Percentiles rank a stretch among this genome's conserved stretches.
Conservation (phyloP, 1,140 invertebrate genomes). For the Temnothorax curvispinosus region DNA sequence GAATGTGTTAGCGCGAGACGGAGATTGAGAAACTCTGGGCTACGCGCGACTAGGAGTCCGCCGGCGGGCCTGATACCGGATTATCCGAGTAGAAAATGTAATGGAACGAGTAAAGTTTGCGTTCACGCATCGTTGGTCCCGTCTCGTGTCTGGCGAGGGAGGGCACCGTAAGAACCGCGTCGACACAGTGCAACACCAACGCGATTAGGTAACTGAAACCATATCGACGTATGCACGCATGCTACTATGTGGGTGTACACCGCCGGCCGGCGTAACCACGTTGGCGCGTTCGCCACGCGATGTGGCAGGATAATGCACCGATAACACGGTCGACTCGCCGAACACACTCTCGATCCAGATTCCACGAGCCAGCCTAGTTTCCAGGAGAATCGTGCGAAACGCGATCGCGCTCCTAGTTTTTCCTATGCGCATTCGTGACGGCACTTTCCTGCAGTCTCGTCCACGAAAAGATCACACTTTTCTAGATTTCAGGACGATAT, state of each 20-base stretch:
- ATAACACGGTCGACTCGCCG: constrained; percentile 46
- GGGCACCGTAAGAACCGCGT: constrained; percentile 61
- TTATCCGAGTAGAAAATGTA: constrained; percentile 74
- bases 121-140: constrained; percentile 76
- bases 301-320: constrained; percentile 47
- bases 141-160: constrained; percentile 54
- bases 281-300: constrained; percentile 21
- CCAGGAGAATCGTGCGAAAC: constrained; percentile 7
- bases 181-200: constrained; percentile 64
- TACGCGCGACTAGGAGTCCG: constrained; percentile 15
- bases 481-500: neutral
- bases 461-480: neutral
- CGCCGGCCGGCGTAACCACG: constrained; percentile 27
- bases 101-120: constrained; percentile 75
- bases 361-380: constrained; percentile 66
- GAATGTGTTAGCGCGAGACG: constrained; percentile 3
- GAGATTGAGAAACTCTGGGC: constrained; percentile 52
- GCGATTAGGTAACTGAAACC: constrained; percentile 77
- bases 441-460: neutral
- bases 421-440: neutral
- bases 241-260: constrained; percentile 57
- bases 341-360: constrained; percentile 64
- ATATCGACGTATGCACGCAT: constrained; percentile 63
- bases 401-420: constrained; percentile 26
- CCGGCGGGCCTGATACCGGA: constrained; percentile 57